Evolutionary conservation across 2,888 invertebrate species (phyloP).

Genomic region (Sturmia bella): DNA sequence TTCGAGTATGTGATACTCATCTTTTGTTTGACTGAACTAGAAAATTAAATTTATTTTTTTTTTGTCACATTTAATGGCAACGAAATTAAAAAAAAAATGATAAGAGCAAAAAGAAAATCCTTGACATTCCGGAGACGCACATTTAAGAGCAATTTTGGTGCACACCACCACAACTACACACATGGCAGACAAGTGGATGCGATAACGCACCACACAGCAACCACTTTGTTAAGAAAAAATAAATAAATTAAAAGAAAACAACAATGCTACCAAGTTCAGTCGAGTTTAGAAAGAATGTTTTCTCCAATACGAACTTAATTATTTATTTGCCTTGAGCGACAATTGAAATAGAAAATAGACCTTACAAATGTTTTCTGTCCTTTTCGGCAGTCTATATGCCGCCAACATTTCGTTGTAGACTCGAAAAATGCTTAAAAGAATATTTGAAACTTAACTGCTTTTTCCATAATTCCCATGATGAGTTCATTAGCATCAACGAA

Average conservation of each 20-base stretch:
- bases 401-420: too few relatives aligned
- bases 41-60: slow-evolving; percentile 33
- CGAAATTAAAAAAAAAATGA: slow-evolving; percentile 9
- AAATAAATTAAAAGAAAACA: slow-evolving; percentile 3
- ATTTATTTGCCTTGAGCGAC: background rate
- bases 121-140: slow-evolving; percentile 61
- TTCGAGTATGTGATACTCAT: background rate
- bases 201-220: slow-evolving; percentile 5
- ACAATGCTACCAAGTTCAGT: background rate
- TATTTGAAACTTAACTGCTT: too few relatives aligned
- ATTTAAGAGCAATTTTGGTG: slow-evolving; percentile 35
- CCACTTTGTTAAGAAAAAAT: slow-evolving; percentile 29
- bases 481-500: too few relatives aligned
- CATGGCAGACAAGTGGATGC: slow-evolving; percentile 1
- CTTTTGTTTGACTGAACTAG: background rate
- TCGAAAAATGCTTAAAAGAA: too few relatives aligned
- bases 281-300: background rate
- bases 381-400: too few relatives aligned
- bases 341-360: too few relatives aligned
- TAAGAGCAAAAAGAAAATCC: slow-evolving; percentile 44
- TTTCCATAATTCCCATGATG: too few relatives aligned
- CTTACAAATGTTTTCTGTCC: too few relatives aligned
- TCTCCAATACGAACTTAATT: too few relatives aligned
- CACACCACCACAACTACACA: background rate
- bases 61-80: slow-evolving; percentile 48